A percentile compares a stretch with the other conserved stretches of the same genome.
Conservation (phyloP, 2,113 vertebrate genomes). For the Rhynchomys soricoides region DNA sequence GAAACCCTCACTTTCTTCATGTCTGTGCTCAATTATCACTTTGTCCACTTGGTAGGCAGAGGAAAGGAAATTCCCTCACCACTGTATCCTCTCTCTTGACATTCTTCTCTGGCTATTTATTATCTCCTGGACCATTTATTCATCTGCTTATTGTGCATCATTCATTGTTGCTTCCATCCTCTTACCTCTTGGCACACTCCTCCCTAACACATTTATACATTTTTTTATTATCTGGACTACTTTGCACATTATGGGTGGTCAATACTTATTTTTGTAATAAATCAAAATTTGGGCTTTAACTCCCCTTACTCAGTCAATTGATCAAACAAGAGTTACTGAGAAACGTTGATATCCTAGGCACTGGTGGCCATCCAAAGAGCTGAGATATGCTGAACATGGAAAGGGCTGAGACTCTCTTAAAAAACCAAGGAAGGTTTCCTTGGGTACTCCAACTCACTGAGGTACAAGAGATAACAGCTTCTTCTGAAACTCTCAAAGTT, state of each 20-base stretch:
- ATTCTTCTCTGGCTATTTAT: constrained; percentile 11
- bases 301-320: neutral
- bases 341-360: constrained; percentile 32
- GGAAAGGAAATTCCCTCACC: neutral
- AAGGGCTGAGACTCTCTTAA: constrained; percentile 29
- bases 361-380: neutral
- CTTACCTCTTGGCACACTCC: constrained; percentile 43
- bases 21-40: constrained; percentile 27
- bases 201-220: constrained; percentile 34
- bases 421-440: neutral
- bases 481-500: neutral
- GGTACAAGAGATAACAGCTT: neutral
- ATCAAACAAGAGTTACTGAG: constrained; percentile 11
- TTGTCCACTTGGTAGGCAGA: neutral
- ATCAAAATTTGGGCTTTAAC: constrained; percentile 39
- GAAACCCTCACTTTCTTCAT: neutral
- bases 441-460: neutral
- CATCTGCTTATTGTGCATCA: constrained; percentile 14
- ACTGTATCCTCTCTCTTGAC: neutral
- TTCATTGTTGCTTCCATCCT: constrained; percentile 2
- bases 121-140: constrained; percentile 15
- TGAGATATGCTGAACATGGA: neutral
- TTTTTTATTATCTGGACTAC: constrained; percentile 35
- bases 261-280: constrained; percentile 57
- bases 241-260: neutral